Evolutionary conservation across 2,888 invertebrate genomes (phyloP).

Genomic region (Cephus rjabovi): DNA sequence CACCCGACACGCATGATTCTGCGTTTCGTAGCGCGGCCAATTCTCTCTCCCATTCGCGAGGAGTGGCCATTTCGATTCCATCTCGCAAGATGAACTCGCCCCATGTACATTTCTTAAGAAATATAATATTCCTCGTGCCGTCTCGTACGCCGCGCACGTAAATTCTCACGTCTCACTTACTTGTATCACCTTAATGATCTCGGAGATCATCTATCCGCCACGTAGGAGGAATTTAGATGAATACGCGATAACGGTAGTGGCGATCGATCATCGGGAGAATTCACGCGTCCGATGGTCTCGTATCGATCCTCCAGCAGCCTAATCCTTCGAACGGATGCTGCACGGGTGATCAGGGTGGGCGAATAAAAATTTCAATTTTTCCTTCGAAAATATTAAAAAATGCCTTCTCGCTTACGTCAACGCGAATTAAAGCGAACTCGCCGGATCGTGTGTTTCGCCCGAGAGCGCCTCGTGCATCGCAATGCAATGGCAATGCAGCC

Average conservation of each 20-base stretch:
- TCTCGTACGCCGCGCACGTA: neutral
- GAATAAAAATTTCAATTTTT: neutral
- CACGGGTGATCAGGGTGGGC: neutral
- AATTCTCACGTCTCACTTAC: neutral
- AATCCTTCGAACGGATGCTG: neutral
- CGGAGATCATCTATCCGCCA: neutral
- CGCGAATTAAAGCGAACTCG: neutral
- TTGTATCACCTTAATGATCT: neutral
- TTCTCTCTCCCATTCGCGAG: neutral
- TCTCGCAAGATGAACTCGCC: neutral
- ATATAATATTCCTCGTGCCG: neutral
- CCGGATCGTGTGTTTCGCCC: slow-evolving; percentile 38
- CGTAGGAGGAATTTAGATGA: neutral
- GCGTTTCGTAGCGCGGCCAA: slow-evolving; percentile 27
- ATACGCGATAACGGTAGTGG: neutral
- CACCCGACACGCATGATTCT: slow-evolving; percentile 36
- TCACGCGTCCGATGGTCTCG: neutral
- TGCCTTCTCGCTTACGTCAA: neutral
- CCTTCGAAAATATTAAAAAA: neutral
- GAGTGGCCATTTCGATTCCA: neutral
- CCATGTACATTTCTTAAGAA: neutral
- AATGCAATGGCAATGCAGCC: slow-evolving; percentile 52
- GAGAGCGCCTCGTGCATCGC: slow-evolving; percentile 45
- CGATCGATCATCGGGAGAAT: neutral
- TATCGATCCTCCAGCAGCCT: too few relatives aligned